phyloP scores from a whole-genome alignment of 1,140 invertebrate genomes.

The Matsumurasca onukii region DNA sequence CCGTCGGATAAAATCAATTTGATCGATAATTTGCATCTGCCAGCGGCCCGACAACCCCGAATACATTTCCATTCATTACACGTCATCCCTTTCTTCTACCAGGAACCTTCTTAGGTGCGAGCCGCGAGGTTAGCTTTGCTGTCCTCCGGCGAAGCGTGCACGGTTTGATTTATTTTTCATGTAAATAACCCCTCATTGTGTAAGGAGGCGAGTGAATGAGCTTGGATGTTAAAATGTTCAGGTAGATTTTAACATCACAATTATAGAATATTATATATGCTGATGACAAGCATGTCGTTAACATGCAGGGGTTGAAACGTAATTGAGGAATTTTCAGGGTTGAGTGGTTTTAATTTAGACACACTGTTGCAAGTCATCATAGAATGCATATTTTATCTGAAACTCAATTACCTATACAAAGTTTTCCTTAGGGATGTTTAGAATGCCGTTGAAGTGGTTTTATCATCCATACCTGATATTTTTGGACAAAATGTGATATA shows the following conservation, averaged over 20 bases:
- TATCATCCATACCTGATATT: too few species aligned
- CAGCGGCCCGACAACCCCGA: slow-evolving; percentile 9
- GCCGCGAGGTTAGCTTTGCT: too few species aligned
- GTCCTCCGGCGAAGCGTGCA: too few species aligned
- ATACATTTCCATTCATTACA: slow-evolving; percentile 22
- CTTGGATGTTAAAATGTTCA: neutral
- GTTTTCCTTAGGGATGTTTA: too few species aligned
- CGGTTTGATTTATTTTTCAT: slow-evolving; percentile 11
- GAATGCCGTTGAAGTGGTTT: too few species aligned
- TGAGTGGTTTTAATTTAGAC: too few species aligned
- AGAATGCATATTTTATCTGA: too few species aligned
- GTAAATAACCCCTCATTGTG: neutral
- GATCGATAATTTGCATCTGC: slow-evolving; percentile 25
- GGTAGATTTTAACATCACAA: slow-evolving; percentile 13
- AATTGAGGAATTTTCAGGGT: too few species aligned
- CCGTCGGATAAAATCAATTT: slow-evolving; percentile 26
- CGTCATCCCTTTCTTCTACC: neutral
- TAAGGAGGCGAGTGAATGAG: neutral
- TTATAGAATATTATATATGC: neutral
- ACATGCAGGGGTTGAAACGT: too few species aligned
- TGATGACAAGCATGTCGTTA: neutral
- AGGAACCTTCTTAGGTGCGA: neutral
- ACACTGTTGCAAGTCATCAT: too few species aligned
- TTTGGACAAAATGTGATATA: too few species aligned
- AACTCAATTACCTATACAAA: too few species aligned